Base-by-base conservation (phyloP, 2,888 invertebrate species). In the Oithona nana region DNA sequence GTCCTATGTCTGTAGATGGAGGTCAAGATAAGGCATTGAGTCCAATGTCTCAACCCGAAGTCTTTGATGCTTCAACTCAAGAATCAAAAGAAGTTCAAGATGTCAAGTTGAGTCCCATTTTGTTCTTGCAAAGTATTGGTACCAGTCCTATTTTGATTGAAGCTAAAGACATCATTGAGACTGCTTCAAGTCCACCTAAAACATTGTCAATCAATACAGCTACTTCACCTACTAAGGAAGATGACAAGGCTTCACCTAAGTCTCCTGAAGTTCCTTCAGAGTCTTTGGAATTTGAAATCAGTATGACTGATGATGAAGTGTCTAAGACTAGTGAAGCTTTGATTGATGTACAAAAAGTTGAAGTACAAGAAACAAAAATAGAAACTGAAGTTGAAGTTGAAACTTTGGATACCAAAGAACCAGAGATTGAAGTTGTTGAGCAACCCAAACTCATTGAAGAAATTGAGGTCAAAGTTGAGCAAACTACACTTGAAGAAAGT, bases 221-320 rank as follows among this genome's bases (percentile, higher is more conserved):
- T 24, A 54, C 54, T 16, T 54, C 54, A 4, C 54, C 54, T 54
- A 20, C 54, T 3, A 54, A 26, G 16, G 24, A 20, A 54, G 20
- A 26, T 24, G 54, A 16, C 16, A 6, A 39, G 16, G 39, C n/a
- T n/a, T n/a, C n/a, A n/a, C n/a, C 20, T 16, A 54, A 54, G 6
- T 54, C 54, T 20, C 26, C 54, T 24, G 6, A 16, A 2, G 26
- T 16, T 54, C 24, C 20, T 20, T 54, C 24, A 26, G 54, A 13
- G 26, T 54, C 54, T 3, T 54, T 54, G 20, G 54, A 54, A 11
- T 54, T 54, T 54, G 54, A 54, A 4, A 54, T 54, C 24, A 26
- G 26, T 26, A 20, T 54, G 20, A 39, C 39, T 39, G 39, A 39
- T 6, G 39, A n/a, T n/a, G n/a, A n/a, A n/a, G n/a, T n/a, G n/a